Percentiles rank a stretch among this genome's conserved stretches.
phyloP scores from a whole-genome alignment of 2,797 vertebrate genomes.

The Prionace glauca region DNA sequence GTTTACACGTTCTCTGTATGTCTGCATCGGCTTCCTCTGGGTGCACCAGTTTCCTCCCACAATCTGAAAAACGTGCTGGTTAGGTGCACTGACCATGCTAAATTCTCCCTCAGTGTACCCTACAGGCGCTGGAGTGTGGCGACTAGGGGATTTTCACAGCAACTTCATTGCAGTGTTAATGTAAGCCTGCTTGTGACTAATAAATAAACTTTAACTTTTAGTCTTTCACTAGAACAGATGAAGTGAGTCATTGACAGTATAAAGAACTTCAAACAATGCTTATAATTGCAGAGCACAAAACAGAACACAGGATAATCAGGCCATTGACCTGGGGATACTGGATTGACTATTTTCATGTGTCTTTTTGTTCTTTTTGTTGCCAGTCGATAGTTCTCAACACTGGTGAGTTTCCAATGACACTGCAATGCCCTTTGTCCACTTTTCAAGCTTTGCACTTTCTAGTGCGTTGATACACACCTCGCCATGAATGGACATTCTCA shows the following conservation, averaged over 20 bases:
- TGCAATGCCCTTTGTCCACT: neutral
- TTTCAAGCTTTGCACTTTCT: neutral
- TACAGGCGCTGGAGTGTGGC: too few species aligned
- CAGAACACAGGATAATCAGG: neutral
- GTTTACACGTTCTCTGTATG: too few species aligned
- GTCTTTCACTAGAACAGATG: neutral
- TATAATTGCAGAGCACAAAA: neutral
- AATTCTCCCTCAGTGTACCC: too few species aligned
- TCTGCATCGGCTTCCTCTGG: too few species aligned
- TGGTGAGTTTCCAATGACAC: neutral
- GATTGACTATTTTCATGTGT: neutral
- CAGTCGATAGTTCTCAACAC: neutral
- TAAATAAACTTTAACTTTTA: neutral
- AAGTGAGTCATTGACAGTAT: neutral
- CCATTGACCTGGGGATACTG: neutral
- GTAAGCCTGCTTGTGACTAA: too few species aligned
- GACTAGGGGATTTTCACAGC: too few species aligned
- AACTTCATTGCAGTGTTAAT: too few species aligned
- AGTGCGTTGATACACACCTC: neutral
- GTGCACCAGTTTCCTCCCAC: too few species aligned
- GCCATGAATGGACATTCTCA: neutral
- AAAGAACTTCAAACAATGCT: neutral
- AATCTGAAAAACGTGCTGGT: too few species aligned
- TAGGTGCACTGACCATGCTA: too few species aligned
- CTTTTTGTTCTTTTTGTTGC: neutral